Evolutionary conservation across 2,888 invertebrate genomes (phyloP), one percentile per base, ranked within the genome.

Genomic region (Antheraea assamensis): DNA sequence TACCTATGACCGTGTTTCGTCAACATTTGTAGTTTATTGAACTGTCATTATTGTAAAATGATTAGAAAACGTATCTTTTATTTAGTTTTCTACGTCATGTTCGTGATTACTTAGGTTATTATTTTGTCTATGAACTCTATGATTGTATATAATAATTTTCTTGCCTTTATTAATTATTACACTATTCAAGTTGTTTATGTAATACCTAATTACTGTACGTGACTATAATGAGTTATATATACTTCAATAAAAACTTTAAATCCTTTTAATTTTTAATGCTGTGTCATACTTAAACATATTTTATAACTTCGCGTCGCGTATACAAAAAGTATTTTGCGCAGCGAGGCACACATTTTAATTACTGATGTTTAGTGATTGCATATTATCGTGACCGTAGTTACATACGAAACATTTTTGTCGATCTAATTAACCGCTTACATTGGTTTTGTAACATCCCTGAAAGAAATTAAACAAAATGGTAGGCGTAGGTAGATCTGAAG

Each of bases 221-320:
- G 30, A 76, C 76, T 74, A 77, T 75, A 42, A 7, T 42, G 10
- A 42, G 7, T 2, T 13, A 42, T 7, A 42, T 42, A 42, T 42
- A 13, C n/a, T n/a, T n/a, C n/a, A n/a, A n/a, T n/a, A 7, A 42
- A 1, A 42, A 42, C 13, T 7, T 42, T 42, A 42, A 13, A 42
- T 10, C 13, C 42, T 42, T 42, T 42, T 42, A 75, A 77, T 75
- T 77, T 78, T 80, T 70, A 35, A 78, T 75, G 76, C 77, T 61
- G n/a, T 73, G 82, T 86, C 83, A 85, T 78, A 75, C 80, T 84
- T 87, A 83, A 86, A 87, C 84, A 85, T 88, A 85, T 83, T 83
- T 81, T 58, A 8, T n/a, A 1, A 79, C 82, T 83, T 83, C 82
- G 79, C 82, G 82, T 84, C 75, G 78, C 78, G 81, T 81, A 74